Evolutionary conservation across 1,140 invertebrate species (phyloP).

Genomic region (Megalopta genalis): DNA sequence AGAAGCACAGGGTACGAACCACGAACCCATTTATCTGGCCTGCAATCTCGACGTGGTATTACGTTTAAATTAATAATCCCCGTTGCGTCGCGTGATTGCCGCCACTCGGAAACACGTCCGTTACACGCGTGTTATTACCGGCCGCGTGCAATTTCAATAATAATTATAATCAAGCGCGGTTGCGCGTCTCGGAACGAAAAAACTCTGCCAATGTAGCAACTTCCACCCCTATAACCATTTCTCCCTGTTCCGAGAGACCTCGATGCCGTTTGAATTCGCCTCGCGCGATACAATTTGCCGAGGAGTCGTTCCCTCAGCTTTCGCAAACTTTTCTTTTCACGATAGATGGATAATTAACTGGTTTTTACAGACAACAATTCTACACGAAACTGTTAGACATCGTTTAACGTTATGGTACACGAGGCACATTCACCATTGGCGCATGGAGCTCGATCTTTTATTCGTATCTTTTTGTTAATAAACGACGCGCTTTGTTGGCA

Average conservation of each 20-base stretch:
- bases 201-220: background rate
- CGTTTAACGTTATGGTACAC: no score
- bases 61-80: slow-evolving; percentile 45
- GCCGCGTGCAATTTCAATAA: slow-evolving; percentile 43
- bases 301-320: no score
- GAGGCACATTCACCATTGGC: no score
- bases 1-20: background rate
- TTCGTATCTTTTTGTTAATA: no score
- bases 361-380: no score
- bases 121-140: slow-evolving; percentile 41
- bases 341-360: no score
- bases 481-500: no score
- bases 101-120: slow-evolving; percentile 39
- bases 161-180: slow-evolving; percentile 37
- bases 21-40: background rate
- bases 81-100: slow-evolving; percentile 41
- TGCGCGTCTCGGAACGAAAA: background rate
- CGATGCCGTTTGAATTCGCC: background rate
- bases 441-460: no score
- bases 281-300: background rate
- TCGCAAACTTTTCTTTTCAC: no score
- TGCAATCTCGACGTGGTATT: slow-evolving; percentile 26
- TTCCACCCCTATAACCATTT: background rate
- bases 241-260: background rate
- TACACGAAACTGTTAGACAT: no score